phyloP scores from a whole-genome alignment of 2,888 invertebrate species.

The Pinctada fucata region DNA sequence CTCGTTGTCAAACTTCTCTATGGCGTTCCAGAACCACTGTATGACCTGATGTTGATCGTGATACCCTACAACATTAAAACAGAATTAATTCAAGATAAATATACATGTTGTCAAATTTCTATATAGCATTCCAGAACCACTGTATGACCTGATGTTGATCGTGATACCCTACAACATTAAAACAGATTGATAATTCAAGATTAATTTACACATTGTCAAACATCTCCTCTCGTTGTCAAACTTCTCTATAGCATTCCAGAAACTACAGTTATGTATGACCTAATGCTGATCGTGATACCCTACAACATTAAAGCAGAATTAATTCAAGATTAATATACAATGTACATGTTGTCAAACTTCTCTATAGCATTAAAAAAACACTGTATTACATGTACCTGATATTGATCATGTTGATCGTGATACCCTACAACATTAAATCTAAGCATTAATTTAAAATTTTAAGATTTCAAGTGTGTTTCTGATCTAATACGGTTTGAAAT shows the following conservation, averaged over 20 bases:
- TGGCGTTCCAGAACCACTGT: slow-evolving; percentile 98
- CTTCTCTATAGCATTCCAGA: slow-evolving; percentile 95
- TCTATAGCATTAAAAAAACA: too few species aligned
- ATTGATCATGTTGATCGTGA: too few species aligned
- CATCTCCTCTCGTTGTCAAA: slow-evolving; percentile 96
- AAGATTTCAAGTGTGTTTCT: too few species aligned
- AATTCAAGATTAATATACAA: too few species aligned
- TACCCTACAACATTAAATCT: too few species aligned
- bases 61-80: slow-evolving; percentile 82
- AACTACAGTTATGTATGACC: slow-evolving; percentile 97
- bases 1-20: slow-evolving; percentile 94
- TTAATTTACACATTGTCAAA: too few species aligned
- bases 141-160: slow-evolving; percentile 95
- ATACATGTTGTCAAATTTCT: slow-evolving; percentile 86
- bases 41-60: slow-evolving; percentile 96
- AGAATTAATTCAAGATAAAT: background rate
- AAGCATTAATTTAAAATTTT: too few species aligned
- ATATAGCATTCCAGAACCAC: slow-evolving; percentile 99
- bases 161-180: slow-evolving; percentile 90
- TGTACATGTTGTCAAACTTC: too few species aligned
- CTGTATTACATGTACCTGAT: too few species aligned
- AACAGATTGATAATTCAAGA: too few species aligned
- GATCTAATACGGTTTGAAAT: too few species aligned
- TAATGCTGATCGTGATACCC: slow-evolving; percentile 97
- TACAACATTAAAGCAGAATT: slow-evolving; percentile 54